Conservation (phyloP, 2,113 vertebrate species). For the Eretmochelys imbricata region DNA sequence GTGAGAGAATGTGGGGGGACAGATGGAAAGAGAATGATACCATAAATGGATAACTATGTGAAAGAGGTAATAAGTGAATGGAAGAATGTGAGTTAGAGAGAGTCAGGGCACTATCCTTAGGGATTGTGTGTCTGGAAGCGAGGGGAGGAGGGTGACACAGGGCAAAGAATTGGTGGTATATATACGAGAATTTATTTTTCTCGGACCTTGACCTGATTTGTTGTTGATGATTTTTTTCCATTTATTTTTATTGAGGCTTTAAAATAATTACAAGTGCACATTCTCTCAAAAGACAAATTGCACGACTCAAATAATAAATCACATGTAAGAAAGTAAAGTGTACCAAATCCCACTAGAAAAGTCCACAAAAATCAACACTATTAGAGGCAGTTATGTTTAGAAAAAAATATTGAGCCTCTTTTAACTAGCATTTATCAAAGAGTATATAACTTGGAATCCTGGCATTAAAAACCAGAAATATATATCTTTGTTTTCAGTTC, state of each 20-base stretch:
- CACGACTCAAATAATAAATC: not conserved
- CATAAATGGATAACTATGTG: not conserved
- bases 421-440: slow-evolving; percentile 8
- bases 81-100: accelerated
- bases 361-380: not conserved
- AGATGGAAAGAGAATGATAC: not conserved
- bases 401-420: slow-evolving; percentile 21
- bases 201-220: not conserved
- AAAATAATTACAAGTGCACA: not conserved
- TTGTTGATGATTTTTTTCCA: not conserved
- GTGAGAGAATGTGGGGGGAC: not conserved
- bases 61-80: not conserved
- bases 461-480: slow-evolving; percentile 8
- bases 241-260: not conserved
- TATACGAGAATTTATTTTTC: not conserved
- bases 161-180: not conserved
- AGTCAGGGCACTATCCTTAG: not conserved
- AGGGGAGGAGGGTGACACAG: not conserved
- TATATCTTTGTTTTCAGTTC: not conserved
- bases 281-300: not conserved
- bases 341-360: not conserved
- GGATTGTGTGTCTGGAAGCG: not conserved
- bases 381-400: not conserved
- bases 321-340: not conserved
- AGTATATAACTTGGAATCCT: not conserved